Base-by-base conservation (phyloP, 2,888 invertebrate species). In the Troglohyphantes excavatus region DNA sequence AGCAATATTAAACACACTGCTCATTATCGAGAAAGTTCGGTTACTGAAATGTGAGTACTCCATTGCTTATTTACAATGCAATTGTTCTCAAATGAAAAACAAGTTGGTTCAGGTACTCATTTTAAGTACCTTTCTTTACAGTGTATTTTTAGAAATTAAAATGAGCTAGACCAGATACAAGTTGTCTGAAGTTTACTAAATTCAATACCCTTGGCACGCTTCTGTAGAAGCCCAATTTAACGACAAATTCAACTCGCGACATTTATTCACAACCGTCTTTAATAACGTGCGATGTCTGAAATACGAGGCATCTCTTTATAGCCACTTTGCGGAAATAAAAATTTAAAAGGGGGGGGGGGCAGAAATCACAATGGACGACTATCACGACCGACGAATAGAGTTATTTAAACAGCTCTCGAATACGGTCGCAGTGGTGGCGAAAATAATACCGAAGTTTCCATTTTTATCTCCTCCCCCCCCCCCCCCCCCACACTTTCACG, bases 371-470 rank as follows among this genome's bases (percentile, higher is more conserved):
- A 67, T 67, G 33, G 59, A 65, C 33, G 65, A 29, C 23, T 33
- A 76, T 76, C 84, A 67, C 65, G 19, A 46, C 67, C 21, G 29
- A 23, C 53, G 59, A 39, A 65, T 46, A 63, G 78, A 79, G 79
- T 87, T 87, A 87, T 87, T 87, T 87, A 73, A 79, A 87, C 61
- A 73, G 70, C 79, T 61, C 61, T 70, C 70, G 23, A 72, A 87
- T 72, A 27, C 63, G 46, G 67, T 78, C 68, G 63, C 63, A 72
- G 46, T 23, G 23, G 63, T 13, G 26, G 13, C 39, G 75, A 72
- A 87, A 87, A 87, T 87, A 87, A 72, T 63, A 72, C 67, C 67
- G 65, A n/a, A 29, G 53, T 76, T 87, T 87, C n/a, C 79, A 79
- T 79, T 85, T 82, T 87, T 87, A 87, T 87, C 26, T 46, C 65